These are phyloP conservation scores for Troilus luridus DNA, from an alignment of 2,888 invertebrate genomes.

Conservation along the genomic window DNA sequence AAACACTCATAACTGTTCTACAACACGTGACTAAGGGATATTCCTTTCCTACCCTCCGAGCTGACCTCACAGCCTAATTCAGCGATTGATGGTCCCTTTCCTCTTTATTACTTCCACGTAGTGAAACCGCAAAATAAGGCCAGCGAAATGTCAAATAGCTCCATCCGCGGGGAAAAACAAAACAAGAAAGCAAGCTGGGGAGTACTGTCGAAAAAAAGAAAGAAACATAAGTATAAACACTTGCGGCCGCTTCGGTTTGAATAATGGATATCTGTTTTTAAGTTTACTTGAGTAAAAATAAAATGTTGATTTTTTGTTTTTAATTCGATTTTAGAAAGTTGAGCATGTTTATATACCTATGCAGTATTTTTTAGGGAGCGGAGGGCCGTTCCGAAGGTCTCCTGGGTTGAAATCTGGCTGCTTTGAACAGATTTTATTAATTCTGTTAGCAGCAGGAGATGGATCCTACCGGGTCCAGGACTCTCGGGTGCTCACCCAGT, in stretches of 20 bases:
- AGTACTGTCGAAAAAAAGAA: not conserved
- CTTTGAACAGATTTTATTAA: too few species aligned
- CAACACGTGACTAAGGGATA: not conserved
- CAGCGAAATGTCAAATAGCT: slow-evolving; percentile 27
- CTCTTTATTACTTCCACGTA: slow-evolving; percentile 13
- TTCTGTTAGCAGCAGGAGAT: too few species aligned
- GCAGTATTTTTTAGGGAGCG: too few species aligned
- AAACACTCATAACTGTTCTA: slow-evolving; percentile 28
- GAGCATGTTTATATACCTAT: not conserved
- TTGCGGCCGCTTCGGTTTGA: not conserved
- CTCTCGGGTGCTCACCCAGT: too few species aligned
- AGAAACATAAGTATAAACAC: not conserved
- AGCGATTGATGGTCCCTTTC: not conserved
- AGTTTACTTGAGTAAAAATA: not conserved
- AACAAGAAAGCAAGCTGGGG: not conserved
- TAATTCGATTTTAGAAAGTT: not conserved
- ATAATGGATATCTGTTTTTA: not conserved
- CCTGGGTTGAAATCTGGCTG: too few species aligned
- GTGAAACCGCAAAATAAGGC: slow-evolving; percentile 16
- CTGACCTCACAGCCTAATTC: slow-evolving; percentile 29
- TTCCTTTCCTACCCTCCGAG: not conserved
- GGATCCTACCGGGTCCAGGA: too few species aligned
- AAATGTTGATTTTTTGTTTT: not conserved
- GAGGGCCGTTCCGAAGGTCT: too few species aligned
- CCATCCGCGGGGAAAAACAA: not conserved